Base-by-base conservation (phyloP, 2,888 invertebrate genomes). In the Perizoma affinitatum region DNA sequence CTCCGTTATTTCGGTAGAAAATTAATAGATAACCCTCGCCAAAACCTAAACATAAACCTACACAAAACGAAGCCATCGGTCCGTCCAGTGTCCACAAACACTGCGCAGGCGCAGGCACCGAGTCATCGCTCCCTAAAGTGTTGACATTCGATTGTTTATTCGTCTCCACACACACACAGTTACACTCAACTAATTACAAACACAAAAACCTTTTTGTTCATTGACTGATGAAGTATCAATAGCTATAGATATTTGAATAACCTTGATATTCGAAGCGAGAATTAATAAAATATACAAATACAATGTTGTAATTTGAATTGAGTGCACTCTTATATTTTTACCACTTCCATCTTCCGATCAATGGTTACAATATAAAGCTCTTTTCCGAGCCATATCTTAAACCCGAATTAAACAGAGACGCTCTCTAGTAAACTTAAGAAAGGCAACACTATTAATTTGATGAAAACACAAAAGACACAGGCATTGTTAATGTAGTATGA, bases 121-220 rank as follows among this genome's bases (percentile, higher is more conserved):
- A 84, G 90, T 89, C 90, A 89, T 88, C 89, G 90, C 84, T 85
- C 90, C 86, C 74, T 90, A 76, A 74, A 90, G 90, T 91, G 87
- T 90, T 90, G 84, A 90, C 90, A 78, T 76, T 84, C 78, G 83
- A 84, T 84, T 90, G 90, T 91, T 88, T 89, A 82, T 83, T 80
- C 83, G 80, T 81, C 76, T 80, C 82, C 86, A 82, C 80, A 80
- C 82, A 80, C 81, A 82, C 63, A 87, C 87, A 84, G 84, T 84
- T 86, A 84, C 87, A 80, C 82, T 83, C 80, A 84, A 82, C 22
- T 82, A 85, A 87, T 85, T 81, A 82, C 74, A 77, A 74, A 78
- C 73, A 77, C 78, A 79, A 79, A 69, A 74, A 68, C 72, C 71
- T 76, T 78, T 71, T 72, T 68, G 72, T 62, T 47, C 58, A 58